These are phyloP conservation scores for Lepidonotus clava DNA, from an alignment of 2,888 invertebrate genomes.

Conservation along the genomic window DNA sequence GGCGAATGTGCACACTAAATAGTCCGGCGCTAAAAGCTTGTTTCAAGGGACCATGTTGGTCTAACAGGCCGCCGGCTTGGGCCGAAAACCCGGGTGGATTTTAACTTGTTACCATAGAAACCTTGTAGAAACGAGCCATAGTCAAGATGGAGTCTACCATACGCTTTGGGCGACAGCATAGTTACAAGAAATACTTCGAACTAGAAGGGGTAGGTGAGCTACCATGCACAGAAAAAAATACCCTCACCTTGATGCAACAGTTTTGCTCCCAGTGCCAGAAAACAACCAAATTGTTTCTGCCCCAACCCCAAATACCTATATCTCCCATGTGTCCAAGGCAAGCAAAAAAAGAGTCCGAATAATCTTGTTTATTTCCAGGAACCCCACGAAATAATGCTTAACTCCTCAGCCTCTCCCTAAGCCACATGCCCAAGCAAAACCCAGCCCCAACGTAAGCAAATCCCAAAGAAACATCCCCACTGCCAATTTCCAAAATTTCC, in stretches of 20 bases:
- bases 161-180: slow-evolving; percentile 52
- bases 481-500: too few relatives aligned
- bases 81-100: neutral
- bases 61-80: neutral
- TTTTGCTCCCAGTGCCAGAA: too few relatives aligned
- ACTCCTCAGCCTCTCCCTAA: too few relatives aligned
- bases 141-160: slow-evolving; percentile 52
- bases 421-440: too few relatives aligned
- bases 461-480: too few relatives aligned
- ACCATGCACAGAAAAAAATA: too few relatives aligned
- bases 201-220: slow-evolving; percentile 51
- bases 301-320: neutral
- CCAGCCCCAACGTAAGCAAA: too few relatives aligned
- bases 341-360: neutral
- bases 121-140: neutral
- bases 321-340: neutral
- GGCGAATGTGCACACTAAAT: neutral
- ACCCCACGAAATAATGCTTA: too few relatives aligned
- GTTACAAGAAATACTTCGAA: slow-evolving; percentile 47
- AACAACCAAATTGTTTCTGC: too few relatives aligned
- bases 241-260: too few relatives aligned
- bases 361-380: neutral
- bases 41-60: neutral
- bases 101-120: neutral
- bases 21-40: neutral